Evolutionary conservation across 2,797 vertebrate genomes (phyloP), one percentile per base, ranked within the genome.

Genomic region (Gastrophryne carolinensis): DNA sequence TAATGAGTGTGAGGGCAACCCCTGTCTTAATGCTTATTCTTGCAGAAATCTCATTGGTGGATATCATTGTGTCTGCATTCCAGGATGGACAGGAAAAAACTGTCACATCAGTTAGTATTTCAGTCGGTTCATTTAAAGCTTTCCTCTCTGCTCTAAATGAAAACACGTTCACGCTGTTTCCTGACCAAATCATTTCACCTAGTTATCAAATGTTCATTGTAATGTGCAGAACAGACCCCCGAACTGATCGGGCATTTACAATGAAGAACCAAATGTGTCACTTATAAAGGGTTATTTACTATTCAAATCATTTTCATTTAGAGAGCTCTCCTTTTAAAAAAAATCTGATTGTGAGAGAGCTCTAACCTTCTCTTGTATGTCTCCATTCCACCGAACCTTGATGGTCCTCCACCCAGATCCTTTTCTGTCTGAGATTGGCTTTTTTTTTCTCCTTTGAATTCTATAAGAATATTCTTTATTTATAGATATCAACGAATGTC

Each of bases 1-100:
- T 91, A 94, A 95, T 95, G 96, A 98, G 90, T 98, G 96, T 84
- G 84, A 86, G 80, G 92, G 89, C 88, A 94, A 91, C 89, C 93
- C 95, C 89, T 98, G 96, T 92, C 87, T 91, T 92, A 93, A 97
- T 86, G 93, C 96, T 94, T 94, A 93, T 87, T 91, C 92, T 93
- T 98, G 97, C 95, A 98, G 98, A 98, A 97, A 98, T 94, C 91
- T 98, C 91, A 97, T 98, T 97, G 97, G 96, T 92, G 95, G 96
- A 96, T 98, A 96, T 97, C 94, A 92, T 92, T 98, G 96, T 91
- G 86, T 89, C 93, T 98, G 96, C 92, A 89, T 94, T 89, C 94
- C 80, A 81, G 95, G 96, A 96, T 98, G 96, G 97, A 93, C 88
- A 89, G 96, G 97, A 90, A 85, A 83, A 86, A 94, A 96, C 92